Evolutionary conservation across 2,113 vertebrate genomes (phyloP).

Genomic region (Cettia cetti): DNA sequence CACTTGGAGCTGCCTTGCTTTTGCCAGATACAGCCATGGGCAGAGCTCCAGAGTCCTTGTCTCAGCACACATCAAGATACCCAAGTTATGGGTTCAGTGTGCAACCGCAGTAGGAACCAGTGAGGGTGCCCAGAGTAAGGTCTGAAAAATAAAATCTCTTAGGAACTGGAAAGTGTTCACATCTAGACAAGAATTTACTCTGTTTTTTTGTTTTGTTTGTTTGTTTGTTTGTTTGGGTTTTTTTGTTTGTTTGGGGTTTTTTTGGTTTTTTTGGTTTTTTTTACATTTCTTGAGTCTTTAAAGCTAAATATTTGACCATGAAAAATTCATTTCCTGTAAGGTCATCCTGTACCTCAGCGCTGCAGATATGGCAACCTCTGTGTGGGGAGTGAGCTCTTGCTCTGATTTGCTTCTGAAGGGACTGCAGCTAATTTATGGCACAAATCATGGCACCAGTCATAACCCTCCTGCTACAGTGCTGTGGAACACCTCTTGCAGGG

Average conservation of each 20-base stretch:
- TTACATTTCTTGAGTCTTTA: neutral
- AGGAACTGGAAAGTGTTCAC: neutral
- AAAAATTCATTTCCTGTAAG: neutral
- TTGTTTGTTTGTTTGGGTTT: no score
- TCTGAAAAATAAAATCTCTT: neutral
- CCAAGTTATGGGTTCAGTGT: fast-evolving
- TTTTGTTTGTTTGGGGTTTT: no score
- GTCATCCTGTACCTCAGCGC: fast-evolving
- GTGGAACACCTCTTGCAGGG: neutral
- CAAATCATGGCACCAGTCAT: neutral
- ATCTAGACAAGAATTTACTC: neutral
- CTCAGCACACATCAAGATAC: fast-evolving
- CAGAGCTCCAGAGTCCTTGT: neutral
- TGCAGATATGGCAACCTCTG: neutral
- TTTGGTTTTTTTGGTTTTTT: neutral
- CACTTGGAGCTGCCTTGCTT: neutral
- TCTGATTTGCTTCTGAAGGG: neutral
- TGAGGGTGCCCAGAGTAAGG: neutral
- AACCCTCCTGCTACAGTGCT: neutral
- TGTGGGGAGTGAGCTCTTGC: neutral
- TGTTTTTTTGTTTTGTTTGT: no score
- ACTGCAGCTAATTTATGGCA: neutral
- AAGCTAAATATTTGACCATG: neutral
- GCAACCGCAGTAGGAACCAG: neutral
- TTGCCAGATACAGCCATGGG: fast-evolving